A percentile compares a stretch with the other conserved stretches of the same genome.
Evolutionary conservation across 2,797 vertebrate genomes (phyloP).

Genomic region (Falco berigora): DNA sequence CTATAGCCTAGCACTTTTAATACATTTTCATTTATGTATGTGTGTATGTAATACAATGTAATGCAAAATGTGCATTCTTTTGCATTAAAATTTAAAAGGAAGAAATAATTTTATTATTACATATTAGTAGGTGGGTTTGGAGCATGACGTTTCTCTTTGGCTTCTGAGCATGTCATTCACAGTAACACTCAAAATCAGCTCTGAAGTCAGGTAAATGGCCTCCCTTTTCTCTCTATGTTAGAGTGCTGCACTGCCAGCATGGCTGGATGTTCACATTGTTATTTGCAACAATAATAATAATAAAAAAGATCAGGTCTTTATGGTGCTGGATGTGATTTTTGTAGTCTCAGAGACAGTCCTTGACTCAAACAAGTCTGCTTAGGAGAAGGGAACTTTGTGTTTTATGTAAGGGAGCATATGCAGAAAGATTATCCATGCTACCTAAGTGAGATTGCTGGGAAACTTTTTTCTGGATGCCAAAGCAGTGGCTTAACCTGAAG

Average conservation of each 20-base stretch:
- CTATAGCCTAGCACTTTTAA: neutral
- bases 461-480: neutral
- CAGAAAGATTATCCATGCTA: neutral
- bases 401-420: neutral
- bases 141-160: neutral
- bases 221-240: neutral
- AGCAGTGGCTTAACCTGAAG: neutral
- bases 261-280: fast-evolving
- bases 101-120: neutral
- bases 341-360: neutral
- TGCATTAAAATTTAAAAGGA: neutral
- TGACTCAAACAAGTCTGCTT: neutral
- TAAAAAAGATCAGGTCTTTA: too few species aligned
- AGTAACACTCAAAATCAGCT: neutral
- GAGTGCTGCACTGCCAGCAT: fast-evolving
- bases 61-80: neutral
- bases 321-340: neutral
- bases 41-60: neutral
- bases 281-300: too few species aligned
- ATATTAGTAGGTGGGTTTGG: neutral
- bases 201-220: neutral
- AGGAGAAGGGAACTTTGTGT: neutral
- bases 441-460: neutral
- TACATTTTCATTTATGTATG: neutral
- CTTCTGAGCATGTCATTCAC: neutral